Evolutionary conservation across 37 sponge, comb jelly and placozoan species (phyloP).

Genomic region (Cliona cf. orientalis): DNA sequence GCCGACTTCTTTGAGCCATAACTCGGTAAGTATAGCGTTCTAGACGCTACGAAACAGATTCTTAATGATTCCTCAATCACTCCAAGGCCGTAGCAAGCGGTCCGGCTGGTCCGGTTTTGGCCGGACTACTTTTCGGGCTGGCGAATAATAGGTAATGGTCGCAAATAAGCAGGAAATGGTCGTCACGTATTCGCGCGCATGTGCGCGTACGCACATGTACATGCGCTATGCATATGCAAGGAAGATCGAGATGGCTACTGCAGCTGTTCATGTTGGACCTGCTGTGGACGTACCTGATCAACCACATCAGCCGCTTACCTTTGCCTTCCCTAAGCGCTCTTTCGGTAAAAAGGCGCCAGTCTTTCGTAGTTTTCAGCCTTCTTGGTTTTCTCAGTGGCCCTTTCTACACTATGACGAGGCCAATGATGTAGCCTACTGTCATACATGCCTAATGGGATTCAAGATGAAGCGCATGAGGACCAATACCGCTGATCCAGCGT

Average conservation of each 20-base stretch:
- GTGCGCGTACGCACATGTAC: too few relatives aligned
- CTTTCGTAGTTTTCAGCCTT: constrained; percentile 26
- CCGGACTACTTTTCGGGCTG: too few relatives aligned
- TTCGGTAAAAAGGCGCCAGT: constrained; percentile 48
- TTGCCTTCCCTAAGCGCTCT: constrained; percentile 40
- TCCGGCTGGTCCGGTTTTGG: too few relatives aligned
- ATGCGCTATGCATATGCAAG: too few relatives aligned
- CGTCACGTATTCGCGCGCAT: too few relatives aligned
- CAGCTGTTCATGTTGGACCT: neutral
- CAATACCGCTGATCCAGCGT: constrained; percentile 56
- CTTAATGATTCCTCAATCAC: too few relatives aligned
- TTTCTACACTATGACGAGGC: constrained; percentile 59
- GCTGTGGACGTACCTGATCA: neutral
- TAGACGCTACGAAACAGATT: too few relatives aligned
- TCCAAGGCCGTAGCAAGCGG: too few relatives aligned
- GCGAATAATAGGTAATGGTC: too few relatives aligned
- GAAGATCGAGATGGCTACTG: neutral
- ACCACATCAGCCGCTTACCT: constrained; percentile 34
- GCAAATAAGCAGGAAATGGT: too few relatives aligned
- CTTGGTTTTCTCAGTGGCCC: constrained; percentile 47
- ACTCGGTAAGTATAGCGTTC: too few relatives aligned
- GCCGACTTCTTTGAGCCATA: too few relatives aligned
- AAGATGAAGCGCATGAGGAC: constrained; percentile 17
- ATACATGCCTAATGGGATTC: constrained; percentile 29
- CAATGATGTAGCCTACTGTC: constrained; percentile 33